These are phyloP conservation scores for Chinchilla lanigera DNA, from an alignment of 2,113 vertebrate species.

Conservation along the genomic window DNA sequence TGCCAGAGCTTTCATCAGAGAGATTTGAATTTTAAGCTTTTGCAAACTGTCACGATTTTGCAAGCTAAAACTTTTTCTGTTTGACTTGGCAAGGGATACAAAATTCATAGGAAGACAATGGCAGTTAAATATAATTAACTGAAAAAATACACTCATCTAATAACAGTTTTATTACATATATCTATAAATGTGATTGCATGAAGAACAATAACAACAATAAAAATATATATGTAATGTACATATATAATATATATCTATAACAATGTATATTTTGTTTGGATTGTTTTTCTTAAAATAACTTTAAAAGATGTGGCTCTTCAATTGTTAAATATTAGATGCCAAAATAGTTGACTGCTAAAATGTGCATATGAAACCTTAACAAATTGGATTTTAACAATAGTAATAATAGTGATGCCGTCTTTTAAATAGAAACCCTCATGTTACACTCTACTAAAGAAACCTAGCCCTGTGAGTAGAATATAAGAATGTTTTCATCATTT, in stretches of 20 bases:
- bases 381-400: constrained; percentile 37
- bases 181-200: too few relatives aligned
- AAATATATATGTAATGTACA: too few relatives aligned
- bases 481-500: background rate
- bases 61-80: background rate
- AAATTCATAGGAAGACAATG: background rate
- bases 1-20: background rate
- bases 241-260: background rate
- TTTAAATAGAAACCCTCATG: background rate
- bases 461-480: background rate
- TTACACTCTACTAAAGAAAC: background rate
- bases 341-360: background rate
- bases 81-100: background rate
- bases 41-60: background rate
- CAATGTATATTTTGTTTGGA: background rate
- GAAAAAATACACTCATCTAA: background rate
- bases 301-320: background rate
- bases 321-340: background rate
- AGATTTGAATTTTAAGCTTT: background rate
- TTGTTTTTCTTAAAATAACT: background rate
- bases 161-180: background rate
- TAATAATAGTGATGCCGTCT: background rate
- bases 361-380: background rate
- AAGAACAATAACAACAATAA: too few relatives aligned
- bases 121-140: background rate